Evolutionary conservation across 2,797 vertebrate species (phyloP).

Genomic region (Poeciliopsis gracilis): DNA sequence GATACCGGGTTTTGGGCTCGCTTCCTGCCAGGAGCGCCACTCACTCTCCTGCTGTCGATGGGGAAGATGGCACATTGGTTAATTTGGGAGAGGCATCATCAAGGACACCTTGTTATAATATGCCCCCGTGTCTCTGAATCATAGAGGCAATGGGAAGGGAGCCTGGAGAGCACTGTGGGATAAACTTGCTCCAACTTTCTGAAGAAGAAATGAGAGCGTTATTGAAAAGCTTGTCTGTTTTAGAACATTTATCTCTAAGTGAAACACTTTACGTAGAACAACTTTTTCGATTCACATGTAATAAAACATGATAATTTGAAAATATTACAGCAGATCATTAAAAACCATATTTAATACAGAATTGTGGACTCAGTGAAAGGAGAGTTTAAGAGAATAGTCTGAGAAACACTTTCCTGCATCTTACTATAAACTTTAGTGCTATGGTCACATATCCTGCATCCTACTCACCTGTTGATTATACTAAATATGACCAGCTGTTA

Average conservation of each 20-base stretch:
- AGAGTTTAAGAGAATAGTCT: neutral
- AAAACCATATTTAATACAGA: no score
- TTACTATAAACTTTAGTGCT: neutral
- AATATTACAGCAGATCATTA: no score
- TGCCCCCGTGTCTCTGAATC: slow-evolving; percentile 56
- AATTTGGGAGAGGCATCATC: slow-evolving; percentile 67
- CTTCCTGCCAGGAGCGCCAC: slow-evolving; percentile 73
- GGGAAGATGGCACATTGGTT: slow-evolving; percentile 69
- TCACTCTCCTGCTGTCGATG: slow-evolving; percentile 72
- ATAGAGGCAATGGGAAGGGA: slow-evolving; percentile 37
- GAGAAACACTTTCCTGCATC: neutral
- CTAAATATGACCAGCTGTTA: neutral
- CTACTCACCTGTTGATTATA: neutral
- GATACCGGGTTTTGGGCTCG: slow-evolving; percentile 68
- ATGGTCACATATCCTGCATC: neutral
- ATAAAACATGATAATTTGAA: no score
- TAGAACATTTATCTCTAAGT: neutral
- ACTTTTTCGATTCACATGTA: no score
- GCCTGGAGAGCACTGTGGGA: slow-evolving; percentile 33
- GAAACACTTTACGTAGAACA: no score
- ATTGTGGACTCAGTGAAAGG: no score
- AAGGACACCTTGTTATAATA: slow-evolving; percentile 65
- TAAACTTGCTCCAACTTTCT: slow-evolving; percentile 51
- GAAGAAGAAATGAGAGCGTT: neutral
- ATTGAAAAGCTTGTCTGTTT: neutral